phyloP scores from a whole-genome alignment of 2,113 vertebrate species.

The Tretioscincus oriximinensis region DNA sequence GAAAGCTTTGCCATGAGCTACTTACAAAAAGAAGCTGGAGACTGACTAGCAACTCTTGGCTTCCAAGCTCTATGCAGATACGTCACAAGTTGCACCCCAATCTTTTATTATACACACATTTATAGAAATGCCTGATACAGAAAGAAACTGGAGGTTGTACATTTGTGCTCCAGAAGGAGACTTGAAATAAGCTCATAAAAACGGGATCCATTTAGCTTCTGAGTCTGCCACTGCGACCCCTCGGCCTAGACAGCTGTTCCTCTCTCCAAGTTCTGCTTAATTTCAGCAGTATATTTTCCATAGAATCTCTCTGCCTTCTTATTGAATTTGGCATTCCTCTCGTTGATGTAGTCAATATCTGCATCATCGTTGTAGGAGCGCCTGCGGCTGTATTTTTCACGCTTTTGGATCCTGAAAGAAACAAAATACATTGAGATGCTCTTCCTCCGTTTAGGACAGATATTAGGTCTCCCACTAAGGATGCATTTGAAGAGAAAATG shows the following conservation, averaged over 20 bases:
- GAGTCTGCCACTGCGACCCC: accelerated
- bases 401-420: slow-evolving; percentile 87
- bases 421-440: accelerated
- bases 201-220: not conserved
- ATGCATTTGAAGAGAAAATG: not conserved
- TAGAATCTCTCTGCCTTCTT: slow-evolving; percentile 98
- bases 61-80: no score
- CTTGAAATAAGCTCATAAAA: not conserved
- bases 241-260: slow-evolving; percentile 86
- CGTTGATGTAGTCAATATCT: slow-evolving; percentile 97
- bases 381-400: slow-evolving; percentile 91
- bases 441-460: not conserved
- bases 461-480: not conserved
- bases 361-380: slow-evolving; percentile 94
- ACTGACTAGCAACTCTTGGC: no score
- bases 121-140: no score
- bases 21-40: no score
- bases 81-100: no score
- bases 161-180: no score
- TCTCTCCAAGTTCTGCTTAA: slow-evolving; percentile 97
- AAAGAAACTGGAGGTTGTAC: no score
- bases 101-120: no score
- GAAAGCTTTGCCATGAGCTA: no score
- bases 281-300: slow-evolving; percentile 95
- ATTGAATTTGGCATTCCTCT: slow-evolving; percentile 98